A percentile compares a stretch with the other conserved stretches of the same genome.
phyloP scores from a whole-genome alignment of 2,113 vertebrate species.

The Stegostoma tigrinum region DNA sequence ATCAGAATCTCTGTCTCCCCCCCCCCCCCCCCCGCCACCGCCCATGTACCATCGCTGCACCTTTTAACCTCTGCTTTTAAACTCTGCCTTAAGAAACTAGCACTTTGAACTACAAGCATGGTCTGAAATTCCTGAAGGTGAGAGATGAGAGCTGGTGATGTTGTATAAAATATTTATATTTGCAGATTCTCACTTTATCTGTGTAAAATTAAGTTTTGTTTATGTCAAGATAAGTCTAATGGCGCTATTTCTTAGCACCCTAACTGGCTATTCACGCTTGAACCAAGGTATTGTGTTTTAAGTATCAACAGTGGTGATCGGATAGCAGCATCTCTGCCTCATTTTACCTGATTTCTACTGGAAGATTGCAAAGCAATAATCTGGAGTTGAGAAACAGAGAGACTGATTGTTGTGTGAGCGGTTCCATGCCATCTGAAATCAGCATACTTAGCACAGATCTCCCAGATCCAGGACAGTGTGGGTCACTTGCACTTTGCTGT shows the following conservation, averaged over 20 bases:
- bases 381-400: background rate
- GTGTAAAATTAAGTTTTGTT: background rate
- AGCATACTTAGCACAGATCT: background rate
- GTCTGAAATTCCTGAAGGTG: background rate
- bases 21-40: no score
- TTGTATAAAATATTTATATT: background rate
- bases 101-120: background rate
- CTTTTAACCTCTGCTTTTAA: background rate
- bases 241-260: background rate
- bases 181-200: background rate
- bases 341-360: background rate
- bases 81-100: background rate
- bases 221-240: background rate
- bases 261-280: background rate
- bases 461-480: background rate
- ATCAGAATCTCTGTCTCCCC: no score
- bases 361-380: background rate
- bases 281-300: background rate
- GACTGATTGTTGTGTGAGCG: background rate
- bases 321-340: background rate
- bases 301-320: background rate
- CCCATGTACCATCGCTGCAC: background rate
- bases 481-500: background rate
- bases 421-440: background rate
- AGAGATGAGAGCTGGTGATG: background rate